Base-by-base conservation (phyloP, 2,888 invertebrate species). In the Dione vanillae region DNA sequence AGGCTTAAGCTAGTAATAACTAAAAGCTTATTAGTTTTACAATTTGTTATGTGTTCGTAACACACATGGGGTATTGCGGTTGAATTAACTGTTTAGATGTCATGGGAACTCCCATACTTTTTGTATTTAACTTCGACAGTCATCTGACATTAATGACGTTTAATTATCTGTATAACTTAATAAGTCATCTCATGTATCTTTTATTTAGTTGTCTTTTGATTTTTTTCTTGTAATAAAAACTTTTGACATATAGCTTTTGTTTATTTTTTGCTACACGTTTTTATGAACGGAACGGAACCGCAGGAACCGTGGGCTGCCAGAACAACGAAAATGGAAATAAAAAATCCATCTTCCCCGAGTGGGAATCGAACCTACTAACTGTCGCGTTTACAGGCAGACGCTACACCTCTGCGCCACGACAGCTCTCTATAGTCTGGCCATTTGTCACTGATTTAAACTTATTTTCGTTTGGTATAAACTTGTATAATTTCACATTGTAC, bases 21-120 rank as follows among this genome's bases (percentile, higher is more conserved):
- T 27, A 27, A 27, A 27, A 27, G 27, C 5, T 27, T 27, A n/a
- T n/a, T n/a, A n/a, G n/a, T n/a, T 27, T 27, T 27, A 27, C 27
- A 27, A 27, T 27, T 27, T 27, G 27, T 27, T 5, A 3, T 5
- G 27, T 27, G 2, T 3, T 27, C 5, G 5, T 27, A 5, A 27
- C 2, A 6, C 9, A 16, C 40, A 49, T 5, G 14, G 8, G n/a
- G 37, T 14, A 47, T 64, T 49, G 49, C 64, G 16, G 49, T 64
- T 64, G 49, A 37, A 40, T 11, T 64, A 64, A 64, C 64, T 40
- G 64, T 49, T 49, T 49, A 47, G 35, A 49, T 64, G 49, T 64
- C 64, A 49, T 64, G 64, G 40, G 40, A 64, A 64, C 40, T 64
- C 64, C 49, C 49, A 64, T 61, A 37, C 49, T 64, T 49, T 49